Evolutionary conservation across 1,140 invertebrate genomes (phyloP).

Genomic region (Philaenus spumarius): DNA sequence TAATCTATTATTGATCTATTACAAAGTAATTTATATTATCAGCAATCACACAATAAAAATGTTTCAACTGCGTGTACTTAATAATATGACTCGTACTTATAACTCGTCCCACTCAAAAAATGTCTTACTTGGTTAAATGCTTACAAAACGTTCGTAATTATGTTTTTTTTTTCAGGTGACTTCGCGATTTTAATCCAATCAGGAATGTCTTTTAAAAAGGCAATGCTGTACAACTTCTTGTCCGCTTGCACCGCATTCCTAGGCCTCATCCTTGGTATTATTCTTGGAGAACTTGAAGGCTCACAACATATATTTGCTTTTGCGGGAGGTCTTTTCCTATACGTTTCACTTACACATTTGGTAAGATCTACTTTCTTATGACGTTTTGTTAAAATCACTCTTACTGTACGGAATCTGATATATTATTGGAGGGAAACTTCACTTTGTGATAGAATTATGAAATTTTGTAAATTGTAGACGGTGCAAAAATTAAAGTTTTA

Average conservation of each 20-base stretch:
- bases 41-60: too few relatives aligned
- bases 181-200: slow-evolving; percentile 71
- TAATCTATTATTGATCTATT: too few relatives aligned
- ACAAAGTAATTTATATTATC: too few relatives aligned
- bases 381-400: too few relatives aligned
- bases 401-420: too few relatives aligned
- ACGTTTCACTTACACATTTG: slow-evolving; percentile 73
- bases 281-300: slow-evolving; percentile 59
- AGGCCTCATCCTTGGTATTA: slow-evolving; percentile 65
- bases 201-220: slow-evolving; percentile 62
- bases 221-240: slow-evolving; percentile 64
- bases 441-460: not conserved
- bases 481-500: too few relatives aligned
- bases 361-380: slow-evolving; percentile 42
- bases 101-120: too few relatives aligned
- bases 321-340: slow-evolving; percentile 75
- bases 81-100: too few relatives aligned
- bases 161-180: slow-evolving; percentile 49
- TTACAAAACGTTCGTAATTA: too few relatives aligned
- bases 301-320: slow-evolving; percentile 70
- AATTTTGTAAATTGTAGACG: not conserved
- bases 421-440: too few relatives aligned
- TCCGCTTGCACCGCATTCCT: slow-evolving; percentile 68
- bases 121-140: too few relatives aligned
- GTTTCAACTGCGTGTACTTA: too few relatives aligned